Percentiles rank a stretch among this genome's conserved stretches.
Conservation (phyloP, 2,113 vertebrate genomes). For the Haplochromis burtoni region DNA sequence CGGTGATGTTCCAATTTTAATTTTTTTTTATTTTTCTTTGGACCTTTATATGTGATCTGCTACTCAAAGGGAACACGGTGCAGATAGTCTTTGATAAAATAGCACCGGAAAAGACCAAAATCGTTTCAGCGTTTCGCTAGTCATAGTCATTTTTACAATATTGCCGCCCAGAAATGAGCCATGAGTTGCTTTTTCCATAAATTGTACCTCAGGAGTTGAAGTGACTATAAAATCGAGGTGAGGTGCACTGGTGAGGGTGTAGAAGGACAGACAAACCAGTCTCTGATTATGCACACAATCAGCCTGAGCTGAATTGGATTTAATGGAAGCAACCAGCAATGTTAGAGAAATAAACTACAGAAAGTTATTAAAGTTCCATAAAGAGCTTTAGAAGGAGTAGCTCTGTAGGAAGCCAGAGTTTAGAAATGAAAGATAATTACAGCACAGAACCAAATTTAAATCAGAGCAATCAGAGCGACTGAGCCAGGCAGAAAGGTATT, state of each 20-base stretch:
- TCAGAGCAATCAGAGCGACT: neutral
- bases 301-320: neutral
- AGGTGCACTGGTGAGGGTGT: neutral
- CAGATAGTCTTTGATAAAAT: neutral
- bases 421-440: neutral
- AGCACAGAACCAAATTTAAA: neutral
- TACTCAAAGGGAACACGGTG: neutral
- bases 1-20: neutral
- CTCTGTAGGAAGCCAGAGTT: neutral
- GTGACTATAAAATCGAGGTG: neutral
- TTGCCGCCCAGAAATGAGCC: neutral
- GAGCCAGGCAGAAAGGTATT: neutral
- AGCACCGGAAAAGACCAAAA: neutral
- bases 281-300: neutral
- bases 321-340: neutral
- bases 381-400: neutral
- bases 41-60: neutral
- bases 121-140: neutral
- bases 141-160: neutral
- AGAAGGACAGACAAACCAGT: neutral
- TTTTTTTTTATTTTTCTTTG: fast-evolving
- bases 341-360: neutral
- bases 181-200: neutral
- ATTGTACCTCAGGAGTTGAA: neutral
- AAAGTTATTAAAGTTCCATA: neutral